Conservation (phyloP, 2,113 vertebrate species). For the Hippocampus zosterae region DNA sequence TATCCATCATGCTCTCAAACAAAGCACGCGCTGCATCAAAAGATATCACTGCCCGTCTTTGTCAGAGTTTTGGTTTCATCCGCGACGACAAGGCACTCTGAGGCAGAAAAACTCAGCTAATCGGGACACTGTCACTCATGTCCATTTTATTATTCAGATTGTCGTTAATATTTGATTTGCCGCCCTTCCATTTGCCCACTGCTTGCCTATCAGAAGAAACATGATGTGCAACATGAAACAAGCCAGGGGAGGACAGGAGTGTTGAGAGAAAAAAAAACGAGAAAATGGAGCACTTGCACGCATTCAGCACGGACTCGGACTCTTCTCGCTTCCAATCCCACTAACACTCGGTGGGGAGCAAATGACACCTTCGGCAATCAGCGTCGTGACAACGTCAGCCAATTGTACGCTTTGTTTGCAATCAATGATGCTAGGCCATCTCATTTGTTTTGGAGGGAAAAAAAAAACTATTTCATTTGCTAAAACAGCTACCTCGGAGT, state of each 20-base stretch:
- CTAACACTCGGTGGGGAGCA: slow-evolving; percentile 10
- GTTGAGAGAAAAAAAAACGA: background rate
- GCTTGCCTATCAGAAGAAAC: slow-evolving; percentile 4
- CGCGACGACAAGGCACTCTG: background rate
- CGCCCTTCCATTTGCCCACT: slow-evolving; percentile 5
- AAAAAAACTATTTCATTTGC: slow-evolving; percentile 48
- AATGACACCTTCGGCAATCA: slow-evolving; percentile 53
- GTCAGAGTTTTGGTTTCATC: slow-evolving; percentile 2
- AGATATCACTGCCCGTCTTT: background rate
- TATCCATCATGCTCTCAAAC: slow-evolving; percentile 30
- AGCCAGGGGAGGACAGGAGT: slow-evolving; percentile 3
- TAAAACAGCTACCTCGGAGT: slow-evolving; percentile 44
- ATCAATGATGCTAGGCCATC: slow-evolving; percentile 38
- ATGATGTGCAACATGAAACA: slow-evolving; percentile 7
- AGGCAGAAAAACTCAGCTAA: slow-evolving; percentile 22
- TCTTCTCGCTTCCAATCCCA: background rate
- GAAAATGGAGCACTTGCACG: slow-evolving; percentile 1
- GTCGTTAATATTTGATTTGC: slow-evolving; percentile 16
- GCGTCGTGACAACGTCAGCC: slow-evolving; percentile 38
- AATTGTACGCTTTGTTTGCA: slow-evolving; percentile 55
- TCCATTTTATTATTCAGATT: slow-evolving; percentile 7
- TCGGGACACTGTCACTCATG: background rate
- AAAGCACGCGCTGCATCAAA: slow-evolving; percentile 22
- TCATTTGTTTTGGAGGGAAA: slow-evolving; percentile 45
- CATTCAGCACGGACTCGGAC: background rate